phyloP scores from a whole-genome alignment of 2,888 invertebrate species.

The Stenolophus ochropezus region DNA sequence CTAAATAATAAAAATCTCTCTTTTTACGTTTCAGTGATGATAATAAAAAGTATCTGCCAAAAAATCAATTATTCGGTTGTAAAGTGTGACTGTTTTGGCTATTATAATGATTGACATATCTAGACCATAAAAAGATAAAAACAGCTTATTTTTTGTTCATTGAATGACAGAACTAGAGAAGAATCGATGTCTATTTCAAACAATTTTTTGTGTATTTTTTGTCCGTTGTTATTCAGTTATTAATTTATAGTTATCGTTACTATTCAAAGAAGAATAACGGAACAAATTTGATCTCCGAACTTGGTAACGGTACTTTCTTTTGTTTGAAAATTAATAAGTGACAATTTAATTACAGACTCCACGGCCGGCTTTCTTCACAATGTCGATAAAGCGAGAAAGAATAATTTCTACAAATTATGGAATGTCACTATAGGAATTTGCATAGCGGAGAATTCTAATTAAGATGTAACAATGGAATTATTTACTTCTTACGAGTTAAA shows the following conservation, averaged over 20 bases:
- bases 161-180: not conserved
- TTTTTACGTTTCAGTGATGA: too few relatives aligned
- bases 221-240: not conserved
- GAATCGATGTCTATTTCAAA: not conserved
- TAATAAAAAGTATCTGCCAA: too few relatives aligned
- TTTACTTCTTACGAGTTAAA: constrained; percentile 24
- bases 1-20: too few relatives aligned
- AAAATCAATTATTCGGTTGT: not conserved
- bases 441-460: constrained; percentile 45
- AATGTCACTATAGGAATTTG: constrained; percentile 29
- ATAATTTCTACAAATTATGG: constrained; percentile 46
- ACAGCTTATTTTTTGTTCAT: not conserved
- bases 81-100: not conserved
- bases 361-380: not conserved
- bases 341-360: constrained; percentile 47
- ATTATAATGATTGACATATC: not conserved
- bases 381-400: not conserved
- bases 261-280: not conserved
- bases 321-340: constrained; percentile 40
- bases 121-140: not conserved
- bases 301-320: constrained; percentile 26
- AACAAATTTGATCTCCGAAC: constrained; percentile 8
- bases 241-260: not conserved
- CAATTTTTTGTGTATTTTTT: constrained; percentile 6
- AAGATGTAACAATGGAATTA: constrained; percentile 51